Base-by-base conservation (phyloP, 1,140 invertebrate genomes). In the Gonioctena quinquepunctata region DNA sequence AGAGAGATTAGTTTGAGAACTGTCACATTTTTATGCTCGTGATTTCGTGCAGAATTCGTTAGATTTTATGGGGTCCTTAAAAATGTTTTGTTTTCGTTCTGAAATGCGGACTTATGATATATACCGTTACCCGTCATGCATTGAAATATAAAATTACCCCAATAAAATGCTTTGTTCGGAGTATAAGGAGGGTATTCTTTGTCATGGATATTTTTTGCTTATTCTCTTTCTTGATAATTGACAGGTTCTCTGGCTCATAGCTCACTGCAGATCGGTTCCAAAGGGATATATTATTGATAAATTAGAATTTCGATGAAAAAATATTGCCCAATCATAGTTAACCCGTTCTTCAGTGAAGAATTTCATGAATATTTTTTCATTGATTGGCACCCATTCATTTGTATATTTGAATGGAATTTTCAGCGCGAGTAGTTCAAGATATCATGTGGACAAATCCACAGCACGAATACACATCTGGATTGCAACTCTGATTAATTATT, bases 1-100 rank as follows among this genome's bases (percentile, higher is more conserved):
- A 25, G 25, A 59, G 56, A 59, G 21, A 25, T 25, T 22, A 25
- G 56, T 25, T 59, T 59, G 21, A 59, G 56, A 59, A 59, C 56
- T 59, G 56, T 59, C 56, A 59, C 23, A 59, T 59, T 59, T 59
- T 59, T 59, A 59, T 59, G 56, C 25, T 16, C n/a, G 56, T 59
- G 56, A 59, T 59, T 59, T 59, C 56, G 25, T 59, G 25, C 56
- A 22, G 23, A 59, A 59, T 26, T 59, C 21, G 56, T 59, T 59
- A 26, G 16, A 56, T 59, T 59, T 59, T 59, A 59, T 59, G 23
- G 56, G 21, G 56, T 26, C n/a, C 56, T 59, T 59, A 59, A 59
- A 59, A 59, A 25, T 21, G 23, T 59, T 59, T 59, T 21, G 23
- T 59, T 59, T 59, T 23, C 21, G 13, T 59, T 23, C 26, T 6